Evolutionary conservation across 2,888 invertebrate species (phyloP).

Genomic region (Mystacides longicornis): DNA sequence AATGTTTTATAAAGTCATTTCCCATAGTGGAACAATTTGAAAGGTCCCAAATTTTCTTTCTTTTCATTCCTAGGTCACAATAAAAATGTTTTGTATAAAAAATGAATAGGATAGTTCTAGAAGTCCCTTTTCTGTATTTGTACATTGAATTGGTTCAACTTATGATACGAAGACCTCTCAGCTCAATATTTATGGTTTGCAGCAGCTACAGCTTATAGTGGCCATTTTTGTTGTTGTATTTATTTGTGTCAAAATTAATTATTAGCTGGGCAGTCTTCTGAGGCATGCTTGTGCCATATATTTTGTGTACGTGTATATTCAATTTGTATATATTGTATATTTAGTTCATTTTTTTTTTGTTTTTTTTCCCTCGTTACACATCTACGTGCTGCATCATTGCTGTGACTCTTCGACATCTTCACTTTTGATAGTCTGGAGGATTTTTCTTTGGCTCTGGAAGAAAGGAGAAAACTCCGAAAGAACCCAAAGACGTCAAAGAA

Average conservation of each 20-base stretch:
- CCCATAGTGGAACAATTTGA: no score
- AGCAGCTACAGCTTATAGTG: background rate
- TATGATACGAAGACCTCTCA: slow-evolving; percentile 4
- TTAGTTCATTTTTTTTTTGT: slow-evolving; percentile 26
- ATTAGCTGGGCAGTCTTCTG: slow-evolving; percentile 16
- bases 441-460: slow-evolving; percentile 26
- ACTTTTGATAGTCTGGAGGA: slow-evolving; percentile 30
- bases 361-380: slow-evolving; percentile 23
- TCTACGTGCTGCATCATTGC: slow-evolving; percentile 11
- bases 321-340: slow-evolving; percentile 24
- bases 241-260: background rate
- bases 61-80: no score
- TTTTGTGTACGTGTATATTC: background rate
- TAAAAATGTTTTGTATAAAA: no score
- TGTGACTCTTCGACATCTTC: background rate
- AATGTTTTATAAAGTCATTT: no score
- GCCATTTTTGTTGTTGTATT: background rate
- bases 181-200: background rate
- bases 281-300: slow-evolving; percentile 25
- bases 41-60: no score
- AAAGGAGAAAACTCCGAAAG: slow-evolving; percentile 44
- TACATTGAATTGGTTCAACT: background rate
- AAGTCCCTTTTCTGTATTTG: no score
- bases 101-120: no score
- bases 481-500: slow-evolving; percentile 36